These are phyloP conservation scores for Nestor notabilis DNA, from an alignment of 2,113 vertebrate genomes.

Conservation along the genomic window DNA sequence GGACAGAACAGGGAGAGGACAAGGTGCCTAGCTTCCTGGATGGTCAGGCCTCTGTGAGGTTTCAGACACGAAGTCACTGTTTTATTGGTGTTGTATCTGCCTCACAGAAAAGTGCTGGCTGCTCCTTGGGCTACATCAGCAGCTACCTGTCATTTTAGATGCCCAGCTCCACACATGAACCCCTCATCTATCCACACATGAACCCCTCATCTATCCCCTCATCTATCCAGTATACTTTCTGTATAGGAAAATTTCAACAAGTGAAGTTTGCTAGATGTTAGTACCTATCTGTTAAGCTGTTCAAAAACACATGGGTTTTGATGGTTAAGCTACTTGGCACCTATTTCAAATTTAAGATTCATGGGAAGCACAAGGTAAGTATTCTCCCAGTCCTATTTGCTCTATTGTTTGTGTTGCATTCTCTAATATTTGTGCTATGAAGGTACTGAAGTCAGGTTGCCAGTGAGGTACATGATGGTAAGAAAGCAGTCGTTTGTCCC, in stretches of 20 bases:
- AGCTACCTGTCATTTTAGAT: neutral
- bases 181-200: neutral
- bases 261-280: neutral
- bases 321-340: neutral
- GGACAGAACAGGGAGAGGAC: neutral
- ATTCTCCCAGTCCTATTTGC: neutral
- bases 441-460: neutral
- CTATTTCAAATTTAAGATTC: neutral
- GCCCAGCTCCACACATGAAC: accelerated
- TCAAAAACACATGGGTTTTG: neutral
- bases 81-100: neutral
- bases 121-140: neutral
- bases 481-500: neutral
- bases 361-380: neutral
- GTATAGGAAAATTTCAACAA: neutral
- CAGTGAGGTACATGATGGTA: neutral
- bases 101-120: neutral
- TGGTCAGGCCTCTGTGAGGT: neutral
- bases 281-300: neutral
- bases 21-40: neutral
- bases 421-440: neutral
- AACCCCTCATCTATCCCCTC: neutral
- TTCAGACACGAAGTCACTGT: neutral
- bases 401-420: neutral
- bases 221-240: neutral